Percentiles rank a stretch among this genome's conserved stretches.
These are phyloP conservation scores for Cyphomyrmex costatus DNA, from an alignment of 1,140 invertebrate species.

Conservation along the genomic window DNA sequence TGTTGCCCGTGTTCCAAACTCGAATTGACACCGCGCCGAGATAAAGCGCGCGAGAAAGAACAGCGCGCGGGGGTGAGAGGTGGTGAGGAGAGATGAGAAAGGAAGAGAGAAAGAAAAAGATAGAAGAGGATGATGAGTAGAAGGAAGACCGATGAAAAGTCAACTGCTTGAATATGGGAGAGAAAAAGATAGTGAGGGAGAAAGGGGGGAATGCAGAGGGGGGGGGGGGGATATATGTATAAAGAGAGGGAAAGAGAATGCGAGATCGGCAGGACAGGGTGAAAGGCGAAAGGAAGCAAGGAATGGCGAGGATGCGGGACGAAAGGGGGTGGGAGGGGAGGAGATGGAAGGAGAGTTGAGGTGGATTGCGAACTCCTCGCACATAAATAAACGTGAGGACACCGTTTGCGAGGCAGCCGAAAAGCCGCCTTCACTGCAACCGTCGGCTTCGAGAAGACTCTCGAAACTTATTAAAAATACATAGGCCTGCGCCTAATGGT, in stretches of 20 bases:
- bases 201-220: slow-evolving; percentile 19
- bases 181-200: slow-evolving; percentile 49
- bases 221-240: slow-evolving; percentile 33
- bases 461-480: slow-evolving; percentile 85
- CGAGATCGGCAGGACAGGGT: slow-evolving; percentile 59
- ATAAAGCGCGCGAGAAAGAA: slow-evolving; percentile 78
- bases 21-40: slow-evolving; percentile 85
- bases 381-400: slow-evolving; percentile 84
- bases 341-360: slow-evolving; percentile 66
- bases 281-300: slow-evolving; percentile 10
- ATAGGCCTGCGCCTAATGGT: slow-evolving; percentile 82
- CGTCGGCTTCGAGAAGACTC: slow-evolving; percentile 78
- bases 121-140: background rate
- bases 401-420: slow-evolving; percentile 81
- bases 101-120: slow-evolving; percentile 32
- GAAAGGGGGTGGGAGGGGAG: background rate
- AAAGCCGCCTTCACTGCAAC: slow-evolving; percentile 81
- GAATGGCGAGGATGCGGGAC: slow-evolving; percentile 17
- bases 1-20: slow-evolving; percentile 84
- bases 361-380: slow-evolving; percentile 77
- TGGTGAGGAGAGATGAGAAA: slow-evolving; percentile 23
- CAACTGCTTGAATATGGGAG: slow-evolving; percentile 67
- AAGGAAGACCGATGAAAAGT: slow-evolving; percentile 72
- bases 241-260: slow-evolving; percentile 26
- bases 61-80: slow-evolving; percentile 29